These are phyloP conservation scores for Elephas maximus DNA, from an alignment of 2,113 vertebrate genomes.

Conservation along the genomic window DNA sequence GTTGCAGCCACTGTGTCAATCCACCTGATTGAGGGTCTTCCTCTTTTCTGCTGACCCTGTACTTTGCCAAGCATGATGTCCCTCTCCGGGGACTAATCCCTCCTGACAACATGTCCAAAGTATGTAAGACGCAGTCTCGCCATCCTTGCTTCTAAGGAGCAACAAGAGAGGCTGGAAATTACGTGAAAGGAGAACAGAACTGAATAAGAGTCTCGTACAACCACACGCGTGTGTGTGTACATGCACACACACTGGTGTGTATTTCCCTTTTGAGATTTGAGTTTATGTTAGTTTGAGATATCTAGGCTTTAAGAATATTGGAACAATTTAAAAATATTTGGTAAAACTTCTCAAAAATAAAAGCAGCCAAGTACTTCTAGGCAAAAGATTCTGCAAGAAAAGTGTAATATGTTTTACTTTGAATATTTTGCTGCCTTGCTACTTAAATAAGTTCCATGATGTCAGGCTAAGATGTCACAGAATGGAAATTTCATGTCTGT, in stretches of 20 bases:
- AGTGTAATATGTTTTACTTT: neutral
- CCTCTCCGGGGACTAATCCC: too few species aligned
- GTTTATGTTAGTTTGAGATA: constrained; percentile 2
- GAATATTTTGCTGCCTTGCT: neutral
- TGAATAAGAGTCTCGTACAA: neutral
- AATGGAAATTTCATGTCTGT: neutral
- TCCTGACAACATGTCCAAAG: too few species aligned
- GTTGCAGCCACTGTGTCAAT: too few species aligned
- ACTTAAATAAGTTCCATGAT: neutral
- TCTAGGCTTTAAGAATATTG: constrained; percentile 21
- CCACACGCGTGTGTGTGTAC: fast-evolving
- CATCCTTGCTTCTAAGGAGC: too few species aligned
- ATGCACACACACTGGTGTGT: fast-evolving
- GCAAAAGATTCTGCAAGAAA: neutral
- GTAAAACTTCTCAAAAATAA: neutral
- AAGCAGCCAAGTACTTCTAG: neutral
- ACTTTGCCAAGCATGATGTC: too few species aligned
- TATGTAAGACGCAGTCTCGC: too few species aligned
- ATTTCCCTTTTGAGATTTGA: constrained; percentile 33
- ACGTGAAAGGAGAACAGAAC: constrained; percentile 25
- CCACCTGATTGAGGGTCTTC: too few species aligned
- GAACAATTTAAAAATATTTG: neutral
- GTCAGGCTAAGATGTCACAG: neutral
- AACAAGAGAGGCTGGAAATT: constrained; percentile 48
- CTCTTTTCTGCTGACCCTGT: too few species aligned